A percentile compares a stretch with the other conserved stretches of the same genome.
phyloP scores from a whole-genome alignment of 2,888 invertebrate genomes.

The Watsonalla binaria region DNA sequence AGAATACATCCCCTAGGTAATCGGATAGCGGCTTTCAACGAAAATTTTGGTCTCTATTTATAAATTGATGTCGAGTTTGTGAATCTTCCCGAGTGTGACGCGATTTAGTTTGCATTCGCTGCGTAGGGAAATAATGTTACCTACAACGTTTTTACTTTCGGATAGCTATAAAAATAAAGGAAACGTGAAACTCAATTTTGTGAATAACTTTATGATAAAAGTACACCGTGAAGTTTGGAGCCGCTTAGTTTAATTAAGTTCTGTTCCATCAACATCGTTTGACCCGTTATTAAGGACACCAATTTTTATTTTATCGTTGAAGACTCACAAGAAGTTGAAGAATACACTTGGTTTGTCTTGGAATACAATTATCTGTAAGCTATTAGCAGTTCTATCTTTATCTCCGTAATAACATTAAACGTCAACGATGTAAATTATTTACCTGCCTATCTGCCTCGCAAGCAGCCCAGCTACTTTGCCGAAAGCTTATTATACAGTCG shows the following conservation, averaged over 20 bases:
- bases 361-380: too few species aligned
- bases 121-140: neutral
- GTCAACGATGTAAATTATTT: constrained; percentile 1
- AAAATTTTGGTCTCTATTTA: constrained; percentile 59
- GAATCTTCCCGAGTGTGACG: constrained; percentile 42
- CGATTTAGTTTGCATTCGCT: constrained; percentile 32
- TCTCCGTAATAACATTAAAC: neutral
- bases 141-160: neutral
- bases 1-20: constrained; percentile 61
- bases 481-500: constrained; percentile 65
- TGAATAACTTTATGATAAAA: neutral
- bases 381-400: neutral
- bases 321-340: too few species aligned
- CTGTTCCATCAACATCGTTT: too few species aligned
- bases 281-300: too few species aligned
- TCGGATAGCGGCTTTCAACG: constrained; percentile 64
- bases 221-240: neutral
- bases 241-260: too few species aligned
- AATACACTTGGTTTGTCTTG: too few species aligned
- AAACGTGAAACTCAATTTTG: neutral
- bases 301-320: too few species aligned
- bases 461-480: constrained; percentile 48
- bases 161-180: neutral
- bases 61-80: constrained; percentile 58
- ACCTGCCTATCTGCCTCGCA: constrained; percentile 30